A percentile compares a stretch with the other conserved stretches of the same genome.
These are phyloP conservation scores for Darevskia nairensis DNA, from an alignment of 2,797 vertebrate genomes.

Conservation along the genomic window DNA sequence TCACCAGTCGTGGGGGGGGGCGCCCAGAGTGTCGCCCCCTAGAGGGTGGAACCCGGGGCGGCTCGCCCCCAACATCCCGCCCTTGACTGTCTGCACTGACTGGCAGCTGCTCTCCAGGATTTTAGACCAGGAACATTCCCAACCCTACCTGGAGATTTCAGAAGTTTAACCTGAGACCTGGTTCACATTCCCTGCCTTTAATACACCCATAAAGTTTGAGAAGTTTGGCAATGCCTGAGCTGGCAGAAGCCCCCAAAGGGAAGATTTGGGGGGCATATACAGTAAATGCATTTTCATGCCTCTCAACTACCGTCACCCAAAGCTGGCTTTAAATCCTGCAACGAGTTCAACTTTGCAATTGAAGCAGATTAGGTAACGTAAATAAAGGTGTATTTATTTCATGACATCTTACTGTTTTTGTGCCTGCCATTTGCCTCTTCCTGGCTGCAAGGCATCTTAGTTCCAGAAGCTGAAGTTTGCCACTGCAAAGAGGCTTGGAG, in stretches of 20 bases:
- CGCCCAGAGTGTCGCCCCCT: too few relatives aligned
- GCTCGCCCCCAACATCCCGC: too few relatives aligned
- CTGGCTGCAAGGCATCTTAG: background rate
- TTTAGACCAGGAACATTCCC: too few relatives aligned
- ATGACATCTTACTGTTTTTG: background rate
- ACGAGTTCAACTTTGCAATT: background rate
- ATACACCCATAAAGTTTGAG: background rate
- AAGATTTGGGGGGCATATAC: too few relatives aligned
- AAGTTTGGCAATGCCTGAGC: background rate
- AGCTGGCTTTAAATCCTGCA: background rate
- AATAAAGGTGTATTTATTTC: background rate
- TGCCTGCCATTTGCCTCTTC: background rate
- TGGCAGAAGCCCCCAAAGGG: background rate
- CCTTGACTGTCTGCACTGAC: too few relatives aligned
- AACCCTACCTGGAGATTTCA: too few relatives aligned
- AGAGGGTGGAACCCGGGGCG: too few relatives aligned
- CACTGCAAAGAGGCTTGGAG: fast-evolving
- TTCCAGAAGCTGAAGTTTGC: background rate
- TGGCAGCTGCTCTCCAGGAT: too few relatives aligned
- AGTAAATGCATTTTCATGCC: background rate
- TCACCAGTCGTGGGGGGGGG: too few relatives aligned
- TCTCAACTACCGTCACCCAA: background rate
- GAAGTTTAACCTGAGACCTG: too few relatives aligned
- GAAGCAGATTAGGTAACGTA: background rate
- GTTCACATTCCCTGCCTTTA: background rate